phyloP scores from a whole-genome alignment of 2,888 invertebrate genomes.

The Xestia ashworthii region DNA sequence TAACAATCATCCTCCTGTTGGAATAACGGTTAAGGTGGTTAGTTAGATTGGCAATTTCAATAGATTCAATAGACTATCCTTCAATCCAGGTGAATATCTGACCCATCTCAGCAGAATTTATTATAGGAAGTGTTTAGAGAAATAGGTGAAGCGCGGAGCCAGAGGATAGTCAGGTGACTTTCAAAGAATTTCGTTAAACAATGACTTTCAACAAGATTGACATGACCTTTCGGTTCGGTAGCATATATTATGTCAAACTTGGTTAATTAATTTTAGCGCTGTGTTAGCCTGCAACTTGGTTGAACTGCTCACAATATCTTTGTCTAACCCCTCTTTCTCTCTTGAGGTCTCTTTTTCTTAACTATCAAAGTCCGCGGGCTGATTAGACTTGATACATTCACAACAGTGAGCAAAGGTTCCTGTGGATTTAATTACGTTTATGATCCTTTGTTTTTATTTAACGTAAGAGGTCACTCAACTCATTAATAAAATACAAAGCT shows the following conservation, averaged over 20 bases:
- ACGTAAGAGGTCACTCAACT: slow-evolving; percentile 6
- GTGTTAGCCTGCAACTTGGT: too few relatives aligned
- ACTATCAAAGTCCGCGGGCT: neutral
- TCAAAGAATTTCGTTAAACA: neutral
- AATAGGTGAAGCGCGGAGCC: too few relatives aligned
- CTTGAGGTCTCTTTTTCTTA: neutral
- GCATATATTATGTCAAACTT: too few relatives aligned
- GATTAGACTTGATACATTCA: neutral
- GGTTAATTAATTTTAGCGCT: too few relatives aligned
- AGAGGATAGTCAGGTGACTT: neutral
- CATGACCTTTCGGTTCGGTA: too few relatives aligned
- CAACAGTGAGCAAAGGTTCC: neutral
- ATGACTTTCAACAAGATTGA: too few relatives aligned
- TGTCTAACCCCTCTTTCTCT: neutral
- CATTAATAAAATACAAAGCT: slow-evolving; percentile 8
- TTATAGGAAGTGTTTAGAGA: neutral
- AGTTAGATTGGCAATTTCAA: neutral
- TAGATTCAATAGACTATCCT: neutral
- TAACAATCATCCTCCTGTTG: neutral
- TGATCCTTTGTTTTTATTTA: slow-evolving; percentile 3
- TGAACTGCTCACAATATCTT: neutral
- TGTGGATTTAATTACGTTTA: neutral
- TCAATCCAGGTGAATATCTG: neutral
- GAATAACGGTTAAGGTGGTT: neutral
- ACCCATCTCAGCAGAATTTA: neutral